A percentile compares a stretch with the other conserved stretches of the same genome.
phyloP scores from a whole-genome alignment of 2,888 invertebrate species.

The Esperia sulphurella region DNA sequence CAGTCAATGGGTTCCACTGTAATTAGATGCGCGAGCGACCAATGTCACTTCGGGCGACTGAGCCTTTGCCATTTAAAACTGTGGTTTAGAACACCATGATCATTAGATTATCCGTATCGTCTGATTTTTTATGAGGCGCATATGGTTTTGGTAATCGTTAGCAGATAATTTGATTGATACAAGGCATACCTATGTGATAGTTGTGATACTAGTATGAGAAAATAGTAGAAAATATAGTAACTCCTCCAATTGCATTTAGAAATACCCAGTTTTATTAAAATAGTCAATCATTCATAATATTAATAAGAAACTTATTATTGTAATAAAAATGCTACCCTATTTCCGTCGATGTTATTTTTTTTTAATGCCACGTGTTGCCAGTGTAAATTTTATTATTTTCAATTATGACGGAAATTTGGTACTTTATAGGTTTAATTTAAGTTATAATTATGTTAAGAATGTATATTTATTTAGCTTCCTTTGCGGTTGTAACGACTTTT shows the following conservation, averaged over 20 bases:
- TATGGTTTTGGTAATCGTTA: too few species aligned
- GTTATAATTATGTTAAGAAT: constrained; percentile 24
- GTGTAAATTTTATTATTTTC: constrained; percentile 16
- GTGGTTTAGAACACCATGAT: too few species aligned
- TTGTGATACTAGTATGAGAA: constrained; percentile 67
- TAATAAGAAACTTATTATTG: constrained; percentile 36
- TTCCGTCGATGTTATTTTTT: constrained; percentile 35
- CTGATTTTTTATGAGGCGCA: neutral
- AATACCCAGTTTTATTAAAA: constrained; percentile 36
- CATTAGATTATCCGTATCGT: too few species aligned
- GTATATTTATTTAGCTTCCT: constrained; percentile 45
- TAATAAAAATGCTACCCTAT: constrained; percentile 45
- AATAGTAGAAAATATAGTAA: constrained; percentile 49
- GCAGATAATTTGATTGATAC: too few species aligned
- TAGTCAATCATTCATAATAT: constrained; percentile 48
- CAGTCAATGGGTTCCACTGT: too few species aligned
- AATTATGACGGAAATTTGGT: constrained; percentile 36
- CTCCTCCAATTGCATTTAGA: constrained; percentile 65
- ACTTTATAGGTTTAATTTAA: constrained; percentile 32
- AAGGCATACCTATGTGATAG: constrained; percentile 5
- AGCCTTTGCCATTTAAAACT: too few species aligned
- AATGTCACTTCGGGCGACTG: too few species aligned
- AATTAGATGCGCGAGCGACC: too few species aligned
- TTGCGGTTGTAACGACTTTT: constrained; percentile 23
- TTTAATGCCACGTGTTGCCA: constrained; percentile 47